These are phyloP conservation scores for Pteromalus puparum DNA, from an alignment of 1,140 invertebrate species.

Conservation along the genomic window DNA sequence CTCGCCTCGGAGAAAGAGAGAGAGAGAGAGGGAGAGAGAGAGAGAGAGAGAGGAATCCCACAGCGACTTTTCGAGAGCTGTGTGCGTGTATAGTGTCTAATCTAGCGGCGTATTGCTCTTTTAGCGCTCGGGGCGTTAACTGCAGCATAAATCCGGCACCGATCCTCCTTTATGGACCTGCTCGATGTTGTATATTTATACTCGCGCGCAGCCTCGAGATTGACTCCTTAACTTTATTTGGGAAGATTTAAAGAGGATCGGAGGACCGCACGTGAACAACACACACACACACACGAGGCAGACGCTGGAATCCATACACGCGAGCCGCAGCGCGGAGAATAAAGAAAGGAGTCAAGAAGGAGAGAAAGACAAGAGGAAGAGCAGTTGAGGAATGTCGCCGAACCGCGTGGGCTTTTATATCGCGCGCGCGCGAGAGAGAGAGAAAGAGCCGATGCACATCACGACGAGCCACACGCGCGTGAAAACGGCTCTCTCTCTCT, in stretches of 20 bases:
- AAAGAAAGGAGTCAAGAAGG: background rate
- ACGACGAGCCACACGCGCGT: background rate
- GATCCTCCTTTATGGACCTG: constrained; percentile 35
- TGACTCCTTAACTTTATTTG: constrained; percentile 50
- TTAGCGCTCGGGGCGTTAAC: constrained; percentile 41
- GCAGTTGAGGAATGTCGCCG: constrained; percentile 49
- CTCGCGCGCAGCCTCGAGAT: background rate
- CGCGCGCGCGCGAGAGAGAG: background rate
- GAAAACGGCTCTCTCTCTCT: constrained; percentile 37
- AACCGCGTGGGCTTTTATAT: constrained; percentile 49
- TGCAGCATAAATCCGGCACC: constrained; percentile 29
- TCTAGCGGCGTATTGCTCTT: constrained; percentile 5
- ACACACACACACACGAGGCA: background rate
- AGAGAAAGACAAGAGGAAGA: constrained; percentile 12
- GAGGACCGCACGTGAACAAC: constrained; percentile 7
- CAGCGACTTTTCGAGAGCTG: background rate
- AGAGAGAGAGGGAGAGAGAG: background rate
- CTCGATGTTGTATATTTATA: background rate
- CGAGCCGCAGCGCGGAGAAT: background rate
- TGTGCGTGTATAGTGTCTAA: constrained; percentile 7
- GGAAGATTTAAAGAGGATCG: constrained; percentile 37
- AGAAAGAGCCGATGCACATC: background rate
- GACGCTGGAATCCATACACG: background rate
- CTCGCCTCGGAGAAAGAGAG: constrained; percentile 1
- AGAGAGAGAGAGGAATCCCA: background rate